Percentiles rank a stretch among this genome's conserved stretches.
Conservation (phyloP, 1,140 invertebrate species). For the Trichonephila clavipes region DNA sequence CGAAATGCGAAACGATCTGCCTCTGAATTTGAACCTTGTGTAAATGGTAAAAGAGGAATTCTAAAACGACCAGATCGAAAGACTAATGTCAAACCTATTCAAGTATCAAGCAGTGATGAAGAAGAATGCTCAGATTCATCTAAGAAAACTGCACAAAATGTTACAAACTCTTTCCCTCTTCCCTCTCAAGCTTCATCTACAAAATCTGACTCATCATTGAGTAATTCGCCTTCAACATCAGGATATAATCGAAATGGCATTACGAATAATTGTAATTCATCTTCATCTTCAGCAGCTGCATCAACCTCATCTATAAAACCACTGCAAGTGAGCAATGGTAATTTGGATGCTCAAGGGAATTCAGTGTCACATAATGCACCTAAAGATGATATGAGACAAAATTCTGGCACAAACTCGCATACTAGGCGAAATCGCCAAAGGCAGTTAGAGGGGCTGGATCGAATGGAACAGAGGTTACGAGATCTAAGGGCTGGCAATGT, state of each 20-base stretch:
- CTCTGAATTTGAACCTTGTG: conserved; percentile 81
- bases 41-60: conserved; percentile 77
- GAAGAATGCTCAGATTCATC: conserved; percentile 41
- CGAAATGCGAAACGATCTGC: conserved; percentile 78
- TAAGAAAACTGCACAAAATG: background rate
- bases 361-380: conserved; percentile 69
- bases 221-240: conserved; percentile 15
- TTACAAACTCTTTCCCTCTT: conserved; percentile 1
- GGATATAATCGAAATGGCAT: background rate
- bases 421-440: conserved; percentile 83
- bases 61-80: conserved; percentile 71
- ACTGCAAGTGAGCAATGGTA: conserved; percentile 75
- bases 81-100: background rate
- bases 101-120: conserved; percentile 67
- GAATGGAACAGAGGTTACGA: conserved; percentile 84
- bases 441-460: conserved; percentile 84
- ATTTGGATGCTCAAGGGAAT: conserved; percentile 53
- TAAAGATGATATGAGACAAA: background rate
- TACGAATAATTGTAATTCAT: background rate
- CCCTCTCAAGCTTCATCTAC: background rate
- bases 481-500: conserved; percentile 42
- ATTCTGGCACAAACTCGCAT: conserved; percentile 60
- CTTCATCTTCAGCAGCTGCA: background rate
- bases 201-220: background rate
- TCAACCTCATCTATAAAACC: background rate